phyloP scores from a whole-genome alignment of 2,797 vertebrate species.

The Crocidura indochinensis region DNA sequence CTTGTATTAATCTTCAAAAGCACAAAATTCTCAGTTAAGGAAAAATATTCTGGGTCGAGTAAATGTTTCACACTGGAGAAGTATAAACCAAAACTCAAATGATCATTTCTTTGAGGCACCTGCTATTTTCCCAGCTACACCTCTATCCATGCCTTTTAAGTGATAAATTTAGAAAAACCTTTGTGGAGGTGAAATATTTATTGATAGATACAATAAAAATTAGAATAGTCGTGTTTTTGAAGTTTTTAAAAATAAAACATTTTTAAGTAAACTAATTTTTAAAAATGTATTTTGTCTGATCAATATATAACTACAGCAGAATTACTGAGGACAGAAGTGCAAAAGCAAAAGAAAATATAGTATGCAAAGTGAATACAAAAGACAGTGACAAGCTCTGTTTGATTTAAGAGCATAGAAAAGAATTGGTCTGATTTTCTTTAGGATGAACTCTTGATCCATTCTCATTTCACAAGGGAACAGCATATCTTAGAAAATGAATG shows the following conservation, averaged over 20 bases:
- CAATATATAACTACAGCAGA: constrained; percentile 17
- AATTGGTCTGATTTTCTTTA: constrained; percentile 72
- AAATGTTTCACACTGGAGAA: background rate
- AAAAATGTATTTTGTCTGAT: constrained; percentile 36
- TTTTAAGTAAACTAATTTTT: background rate
- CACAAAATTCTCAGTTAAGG: background rate
- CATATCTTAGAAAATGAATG: constrained; percentile 64
- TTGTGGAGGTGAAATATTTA: background rate
- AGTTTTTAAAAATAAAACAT: no score
- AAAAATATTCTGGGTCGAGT: background rate
- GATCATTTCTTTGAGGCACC: background rate
- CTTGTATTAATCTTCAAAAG: background rate
- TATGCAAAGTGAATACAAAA: constrained; percentile 77
- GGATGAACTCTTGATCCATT: constrained; percentile 64
- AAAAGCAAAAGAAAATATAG: constrained; percentile 29
- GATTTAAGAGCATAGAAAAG: constrained; percentile 75
- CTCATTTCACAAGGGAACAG: constrained; percentile 63
- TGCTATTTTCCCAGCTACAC: background rate
- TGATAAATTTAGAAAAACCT: background rate
- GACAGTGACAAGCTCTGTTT: constrained; percentile 44
- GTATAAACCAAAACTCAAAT: background rate
- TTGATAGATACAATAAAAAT: constrained; percentile 21
- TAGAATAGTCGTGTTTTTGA: background rate
- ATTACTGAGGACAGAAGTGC: background rate
- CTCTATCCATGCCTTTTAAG: background rate